Conservation (phyloP, 2,797 vertebrate species). For the Acrossocheilus fasciatus region DNA sequence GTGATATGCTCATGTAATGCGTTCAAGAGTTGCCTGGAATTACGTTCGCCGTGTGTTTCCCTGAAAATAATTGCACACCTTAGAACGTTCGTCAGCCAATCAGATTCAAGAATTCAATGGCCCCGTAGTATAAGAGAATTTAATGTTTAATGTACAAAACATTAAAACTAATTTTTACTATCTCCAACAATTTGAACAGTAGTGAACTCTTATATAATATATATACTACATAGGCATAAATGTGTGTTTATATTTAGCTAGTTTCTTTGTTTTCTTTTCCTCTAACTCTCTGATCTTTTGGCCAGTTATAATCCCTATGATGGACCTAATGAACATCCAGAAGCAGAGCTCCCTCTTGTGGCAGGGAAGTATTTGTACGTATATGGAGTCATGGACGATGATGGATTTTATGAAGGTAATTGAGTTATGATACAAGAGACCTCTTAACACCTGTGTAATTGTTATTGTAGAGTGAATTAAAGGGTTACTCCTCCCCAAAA, state of each 20-base stretch:
- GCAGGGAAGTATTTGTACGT: slow-evolving; percentile 98
- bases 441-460: background rate
- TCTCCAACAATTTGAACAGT: background rate
- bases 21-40: too few species aligned
- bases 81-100: too few species aligned
- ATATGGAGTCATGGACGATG: slow-evolving; percentile 97
- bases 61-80: too few species aligned
- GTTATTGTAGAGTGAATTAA: background rate
- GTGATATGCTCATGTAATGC: too few species aligned
- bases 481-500: too few species aligned
- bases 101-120: too few species aligned
- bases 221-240: background rate
- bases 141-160: background rate
- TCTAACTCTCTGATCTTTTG: slow-evolving; percentile 21
- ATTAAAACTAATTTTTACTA: background rate
- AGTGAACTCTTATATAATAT: too few species aligned
- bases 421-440: background rate
- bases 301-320: slow-evolving; percentile 96
- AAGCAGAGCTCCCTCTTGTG: slow-evolving; percentile 96
- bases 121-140: background rate
- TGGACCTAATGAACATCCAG: slow-evolving; percentile 97
- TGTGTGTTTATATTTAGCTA: background rate
- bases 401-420: slow-evolving; percentile 97
- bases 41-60: too few species aligned
- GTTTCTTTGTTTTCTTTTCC: background rate